These are phyloP conservation scores for Drosophila watanabei DNA, from an alignment of 1,140 invertebrate species.

Conservation along the genomic window DNA sequence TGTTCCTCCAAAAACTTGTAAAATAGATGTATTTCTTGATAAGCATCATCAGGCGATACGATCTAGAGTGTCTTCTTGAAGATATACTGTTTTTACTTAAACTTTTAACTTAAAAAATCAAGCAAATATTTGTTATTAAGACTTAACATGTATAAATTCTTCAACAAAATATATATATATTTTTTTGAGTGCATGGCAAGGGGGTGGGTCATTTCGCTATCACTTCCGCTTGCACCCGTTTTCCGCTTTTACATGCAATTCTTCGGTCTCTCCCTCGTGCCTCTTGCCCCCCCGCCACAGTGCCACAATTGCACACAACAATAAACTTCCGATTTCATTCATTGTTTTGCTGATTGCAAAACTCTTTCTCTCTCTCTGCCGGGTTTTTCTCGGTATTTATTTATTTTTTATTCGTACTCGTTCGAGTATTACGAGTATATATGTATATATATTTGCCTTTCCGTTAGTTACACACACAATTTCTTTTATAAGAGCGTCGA, in stretches of 20 bases:
- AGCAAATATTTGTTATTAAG: too few species aligned
- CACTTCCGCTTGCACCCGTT: slow-evolving; percentile 62
- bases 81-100: too few species aligned
- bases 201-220: slow-evolving; percentile 53
- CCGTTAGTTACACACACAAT: slow-evolving; percentile 59
- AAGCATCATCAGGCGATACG: too few species aligned
- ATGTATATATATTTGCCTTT: slow-evolving; percentile 32
- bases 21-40: too few species aligned
- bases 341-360: slow-evolving; percentile 66
- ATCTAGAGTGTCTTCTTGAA: neutral
- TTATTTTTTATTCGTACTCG: slow-evolving; percentile 14
- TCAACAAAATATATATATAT: too few species aligned
- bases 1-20: fast-evolving
- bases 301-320: slow-evolving; percentile 60
- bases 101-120: too few species aligned
- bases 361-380: slow-evolving; percentile 46
- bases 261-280: slow-evolving; percentile 19
- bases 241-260: slow-evolving; percentile 64
- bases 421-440: neutral
- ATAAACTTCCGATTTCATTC: slow-evolving; percentile 79
- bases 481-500: slow-evolving; percentile 42
- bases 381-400: slow-evolving; percentile 16
- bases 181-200: slow-evolving; percentile 6
- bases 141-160: neutral
- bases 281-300: slow-evolving; percentile 30